Evolutionary conservation across 1,140 invertebrate species (phyloP).

Genomic region (Matsumurasca onukii): DNA sequence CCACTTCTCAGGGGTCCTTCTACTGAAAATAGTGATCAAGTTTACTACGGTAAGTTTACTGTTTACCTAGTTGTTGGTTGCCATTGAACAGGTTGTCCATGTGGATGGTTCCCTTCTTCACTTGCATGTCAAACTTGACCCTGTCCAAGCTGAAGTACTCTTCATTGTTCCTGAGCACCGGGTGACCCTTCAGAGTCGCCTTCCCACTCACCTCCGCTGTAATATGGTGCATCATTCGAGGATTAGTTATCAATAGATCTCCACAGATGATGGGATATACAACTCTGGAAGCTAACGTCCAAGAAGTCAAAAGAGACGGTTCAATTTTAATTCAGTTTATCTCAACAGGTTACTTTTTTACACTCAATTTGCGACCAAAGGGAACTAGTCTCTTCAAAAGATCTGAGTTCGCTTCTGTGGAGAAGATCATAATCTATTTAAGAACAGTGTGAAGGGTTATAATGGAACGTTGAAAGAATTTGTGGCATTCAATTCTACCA

Average conservation of each 20-base stretch:
- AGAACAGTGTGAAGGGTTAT: too few relatives aligned
- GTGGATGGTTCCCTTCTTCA: constrained; percentile 56
- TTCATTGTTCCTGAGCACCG: constrained; percentile 53
- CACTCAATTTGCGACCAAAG: too few relatives aligned
- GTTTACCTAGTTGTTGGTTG: constrained; percentile 54
- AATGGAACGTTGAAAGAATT: too few relatives aligned
- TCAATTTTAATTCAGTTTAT: too few relatives aligned
- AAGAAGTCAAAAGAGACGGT: constrained; percentile 47
- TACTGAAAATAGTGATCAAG: neutral
- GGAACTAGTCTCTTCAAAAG: too few relatives aligned
- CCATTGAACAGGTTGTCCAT: constrained; percentile 65
- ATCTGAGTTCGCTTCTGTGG: too few relatives aligned
- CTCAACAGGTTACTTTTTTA: too few relatives aligned
- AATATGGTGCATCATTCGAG: constrained; percentile 41
- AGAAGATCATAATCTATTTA: too few relatives aligned
- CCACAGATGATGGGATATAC: neutral
- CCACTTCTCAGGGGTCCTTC: neutral
- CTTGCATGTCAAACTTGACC: constrained; percentile 55
- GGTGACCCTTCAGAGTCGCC: constrained; percentile 57
- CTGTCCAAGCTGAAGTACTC: constrained; percentile 56
- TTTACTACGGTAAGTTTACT: too few relatives aligned
- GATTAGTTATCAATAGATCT: neutral
- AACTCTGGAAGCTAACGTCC: neutral
- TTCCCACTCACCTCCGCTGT: constrained; percentile 61
- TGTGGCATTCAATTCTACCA: too few relatives aligned